phyloP scores from a whole-genome alignment of 1,140 invertebrate species.

The Pissodes strobi region DNA sequence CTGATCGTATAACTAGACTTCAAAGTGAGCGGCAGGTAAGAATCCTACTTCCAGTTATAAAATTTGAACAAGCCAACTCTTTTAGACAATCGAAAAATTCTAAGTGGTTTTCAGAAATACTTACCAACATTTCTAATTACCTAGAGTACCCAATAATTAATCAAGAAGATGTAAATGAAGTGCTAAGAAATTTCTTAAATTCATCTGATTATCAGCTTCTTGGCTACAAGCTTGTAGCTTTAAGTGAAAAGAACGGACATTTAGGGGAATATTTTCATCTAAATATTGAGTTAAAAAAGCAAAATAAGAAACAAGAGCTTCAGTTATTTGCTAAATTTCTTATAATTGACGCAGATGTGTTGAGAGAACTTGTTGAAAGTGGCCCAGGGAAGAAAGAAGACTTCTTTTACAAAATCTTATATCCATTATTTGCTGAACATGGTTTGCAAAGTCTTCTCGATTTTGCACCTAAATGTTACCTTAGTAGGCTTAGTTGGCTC shows the following conservation, averaged over 20 bases:
- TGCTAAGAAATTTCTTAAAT: slow-evolving; percentile 4
- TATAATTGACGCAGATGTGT: neutral
- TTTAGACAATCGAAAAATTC: neutral
- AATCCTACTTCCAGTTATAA: slow-evolving; percentile 13
- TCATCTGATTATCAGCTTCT: neutral
- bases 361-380: neutral
- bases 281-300: neutral
- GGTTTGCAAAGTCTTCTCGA: slow-evolving; percentile 10
- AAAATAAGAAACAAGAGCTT: neutral
- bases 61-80: neutral
- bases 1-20: neutral
- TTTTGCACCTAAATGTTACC: slow-evolving; percentile 23
- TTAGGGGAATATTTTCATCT: slow-evolving; percentile 21
- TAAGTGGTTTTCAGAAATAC: slow-evolving; percentile 8
- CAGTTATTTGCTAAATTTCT: slow-evolving; percentile 17
- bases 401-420: slow-evolving; percentile 16
- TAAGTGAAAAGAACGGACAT: slow-evolving; percentile 23
- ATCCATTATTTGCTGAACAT: neutral
- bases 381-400: slow-evolving; percentile 18
- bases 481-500: neutral
- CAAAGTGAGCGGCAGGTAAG: slow-evolving; percentile 2
- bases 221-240: slow-evolving; percentile 1
- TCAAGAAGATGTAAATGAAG: slow-evolving; percentile 22
- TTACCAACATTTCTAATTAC: neutral
- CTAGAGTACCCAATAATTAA: slow-evolving; percentile 4